Base-by-base conservation (phyloP, 2,797 vertebrate species). In the Phyllotis vaccarum region DNA sequence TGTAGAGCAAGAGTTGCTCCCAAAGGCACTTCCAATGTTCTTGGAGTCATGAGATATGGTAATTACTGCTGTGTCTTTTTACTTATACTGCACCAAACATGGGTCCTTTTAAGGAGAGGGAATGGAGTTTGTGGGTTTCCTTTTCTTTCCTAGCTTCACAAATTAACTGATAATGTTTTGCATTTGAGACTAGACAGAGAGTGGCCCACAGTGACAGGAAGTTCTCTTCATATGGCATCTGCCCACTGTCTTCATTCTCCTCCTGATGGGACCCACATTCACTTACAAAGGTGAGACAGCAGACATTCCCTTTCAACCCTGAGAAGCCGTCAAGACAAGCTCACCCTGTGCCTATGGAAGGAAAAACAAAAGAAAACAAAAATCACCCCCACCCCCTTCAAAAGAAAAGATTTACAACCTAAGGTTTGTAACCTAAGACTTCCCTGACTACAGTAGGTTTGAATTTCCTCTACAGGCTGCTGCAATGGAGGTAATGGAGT, bases 141-240 rank as follows among this genome's bases (percentile, higher is more conserved):
- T 68, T 94, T 40, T 81, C 40, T 76, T 68, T 90, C 4, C n/a
- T 75, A 89, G 74, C 9, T 70, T 90, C 52, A 74, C 86, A 87
- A 93, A 95, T 89, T 88, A 70, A 80, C 66, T 60, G 78, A 79
- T 89, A 58, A 91, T 10, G 21, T 72, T 92, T 95, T 80, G 21
- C 54, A 16, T 22, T 91, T 60, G 37, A 8, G 7, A 81, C 58
- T 17, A 81, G n/a, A 16, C 34, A 70, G 37, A 76, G 49, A 92
- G 49, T 34, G 89, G 14, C 46, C 5, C 62, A 64, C 5, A 62
- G 62, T 43, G 56, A 89, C 21, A 93, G 70, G 64, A 68, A 91
- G 60, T 37, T 3, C 22, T 37, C 78, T 6, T 0, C 4, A 31
- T 2, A 60, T 80, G 40, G 29, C 31, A 68, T 72, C 74, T 95